Conservation (phyloP, 2,797 vertebrate genomes). For the Muscicapa striata region DNA sequence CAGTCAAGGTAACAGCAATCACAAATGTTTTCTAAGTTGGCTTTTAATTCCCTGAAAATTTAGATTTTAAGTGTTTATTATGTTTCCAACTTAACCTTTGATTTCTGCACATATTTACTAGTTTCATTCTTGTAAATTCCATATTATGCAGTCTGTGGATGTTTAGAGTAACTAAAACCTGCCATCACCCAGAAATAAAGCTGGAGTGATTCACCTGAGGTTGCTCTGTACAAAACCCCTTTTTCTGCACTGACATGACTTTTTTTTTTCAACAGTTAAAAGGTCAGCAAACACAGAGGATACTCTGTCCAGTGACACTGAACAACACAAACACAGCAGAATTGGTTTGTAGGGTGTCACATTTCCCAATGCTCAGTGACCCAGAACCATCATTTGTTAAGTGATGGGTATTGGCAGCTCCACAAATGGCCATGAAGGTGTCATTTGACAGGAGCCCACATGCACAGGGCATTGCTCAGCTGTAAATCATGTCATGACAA, state of each 20-base stretch:
- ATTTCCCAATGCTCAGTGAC: slow-evolving; percentile 50
- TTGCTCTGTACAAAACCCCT: not conserved
- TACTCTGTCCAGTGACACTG: slow-evolving; percentile 1
- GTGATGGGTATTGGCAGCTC: slow-evolving; percentile 57
- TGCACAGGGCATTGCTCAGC: slow-evolving; percentile 29
- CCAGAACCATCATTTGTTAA: slow-evolving; percentile 43
- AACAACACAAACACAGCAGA: slow-evolving; percentile 10
- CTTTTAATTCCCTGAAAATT: not conserved
- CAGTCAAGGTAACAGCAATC: not conserved
- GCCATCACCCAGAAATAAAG: not conserved
- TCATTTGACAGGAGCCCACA: slow-evolving; percentile 15
- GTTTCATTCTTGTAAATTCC: not conserved
- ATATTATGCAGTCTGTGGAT: not conserved
- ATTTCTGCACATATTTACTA: not conserved
- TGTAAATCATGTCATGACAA: slow-evolving; percentile 67
- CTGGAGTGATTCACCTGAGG: not conserved
- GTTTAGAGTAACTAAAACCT: not conserved
- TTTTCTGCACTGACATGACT: not conserved
- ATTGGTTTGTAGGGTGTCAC: not conserved
- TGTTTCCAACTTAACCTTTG: not conserved
- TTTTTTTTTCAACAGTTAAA: not conserved
- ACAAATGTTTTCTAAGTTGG: not conserved
- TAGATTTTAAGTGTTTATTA: not conserved
- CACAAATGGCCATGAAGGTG: slow-evolving; percentile 27
- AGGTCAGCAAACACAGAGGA: slow-evolving; percentile 36